A percentile compares a stretch with the other conserved stretches of the same genome.
Evolutionary conservation across 2,113 vertebrate species (phyloP).

Genomic region (Saguinus imperator): DNA sequence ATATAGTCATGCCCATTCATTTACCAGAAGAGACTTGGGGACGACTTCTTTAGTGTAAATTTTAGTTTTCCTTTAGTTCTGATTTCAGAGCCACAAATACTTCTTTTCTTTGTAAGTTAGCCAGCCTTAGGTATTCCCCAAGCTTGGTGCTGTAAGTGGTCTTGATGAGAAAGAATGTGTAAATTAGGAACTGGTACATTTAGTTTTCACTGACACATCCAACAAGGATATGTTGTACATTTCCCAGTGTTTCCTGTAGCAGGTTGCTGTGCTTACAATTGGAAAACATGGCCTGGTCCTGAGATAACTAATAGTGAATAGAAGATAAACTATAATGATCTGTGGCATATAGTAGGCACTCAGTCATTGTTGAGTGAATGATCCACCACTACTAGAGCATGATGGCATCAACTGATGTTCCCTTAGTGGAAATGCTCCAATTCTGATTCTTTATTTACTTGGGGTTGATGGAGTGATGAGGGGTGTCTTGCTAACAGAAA

Average conservation of each 20-base stretch:
- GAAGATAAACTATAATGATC: not conserved
- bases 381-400: not conserved
- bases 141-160: not conserved
- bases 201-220: not conserved
- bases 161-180: not conserved
- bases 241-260: not conserved
- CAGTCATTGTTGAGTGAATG: not conserved
- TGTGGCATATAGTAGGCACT: not conserved
- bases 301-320: not conserved
- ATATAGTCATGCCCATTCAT: not conserved
- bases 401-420: not conserved
- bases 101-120: not conserved
- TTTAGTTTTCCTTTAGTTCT: constrained; percentile 15
- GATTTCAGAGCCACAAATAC: not conserved
- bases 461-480: not conserved
- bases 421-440: not conserved
- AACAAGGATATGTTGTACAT: not conserved
- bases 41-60: not conserved
- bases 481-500: not conserved
- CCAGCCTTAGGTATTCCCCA: not conserved
- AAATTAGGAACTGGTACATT: not conserved
- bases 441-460: constrained; percentile 32
- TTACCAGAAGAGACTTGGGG: not conserved
- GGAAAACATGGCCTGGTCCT: not conserved
- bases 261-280: not conserved